Percentiles rank a stretch among this genome's conserved stretches.
Evolutionary conservation across 1,140 invertebrate genomes (phyloP).

Genomic region (Macrobrachium rosenbergii): DNA sequence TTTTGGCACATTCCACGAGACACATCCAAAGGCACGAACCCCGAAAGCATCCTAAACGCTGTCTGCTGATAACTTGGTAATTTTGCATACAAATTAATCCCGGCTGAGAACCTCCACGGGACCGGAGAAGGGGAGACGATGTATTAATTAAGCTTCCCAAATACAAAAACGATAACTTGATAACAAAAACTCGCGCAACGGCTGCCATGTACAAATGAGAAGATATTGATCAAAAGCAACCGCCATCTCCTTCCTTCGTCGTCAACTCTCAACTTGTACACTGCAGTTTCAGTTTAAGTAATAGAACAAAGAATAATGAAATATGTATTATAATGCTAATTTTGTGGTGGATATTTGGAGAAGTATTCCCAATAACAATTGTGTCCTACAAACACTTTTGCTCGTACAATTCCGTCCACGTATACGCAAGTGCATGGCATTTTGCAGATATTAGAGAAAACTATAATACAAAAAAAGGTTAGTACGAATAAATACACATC

Average conservation of each 20-base stretch:
- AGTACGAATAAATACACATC: too few relatives aligned
- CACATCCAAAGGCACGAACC: not conserved
- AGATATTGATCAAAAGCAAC: constrained; percentile 1
- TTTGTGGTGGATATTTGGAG: too few relatives aligned
- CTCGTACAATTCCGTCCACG: too few relatives aligned
- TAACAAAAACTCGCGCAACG: constrained; percentile 25
- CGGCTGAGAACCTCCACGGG: constrained; percentile 33
- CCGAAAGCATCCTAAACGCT: not conserved
- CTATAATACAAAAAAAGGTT: too few relatives aligned
- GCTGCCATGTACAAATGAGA: constrained; percentile 26
- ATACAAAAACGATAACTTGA: constrained; percentile 48
- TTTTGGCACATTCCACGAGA: not conserved
- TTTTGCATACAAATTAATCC: constrained; percentile 65
- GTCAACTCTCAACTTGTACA: not conserved
- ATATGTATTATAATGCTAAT: too few relatives aligned
- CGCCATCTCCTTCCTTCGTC: not conserved
- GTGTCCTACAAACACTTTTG: too few relatives aligned
- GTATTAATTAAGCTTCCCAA: constrained; percentile 58
- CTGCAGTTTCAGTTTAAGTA: not conserved
- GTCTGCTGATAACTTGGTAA: constrained; percentile 52
- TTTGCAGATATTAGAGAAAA: too few relatives aligned
- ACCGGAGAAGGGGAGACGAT: constrained; percentile 11
- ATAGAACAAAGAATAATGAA: too few relatives aligned
- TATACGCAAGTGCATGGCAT: too few relatives aligned
- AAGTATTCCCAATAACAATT: too few relatives aligned